Evolutionary conservation across 2,888 invertebrate genomes (phyloP), one percentile per base, ranked within the genome.

Genomic region (Lasioglossum pauxillum): DNA sequence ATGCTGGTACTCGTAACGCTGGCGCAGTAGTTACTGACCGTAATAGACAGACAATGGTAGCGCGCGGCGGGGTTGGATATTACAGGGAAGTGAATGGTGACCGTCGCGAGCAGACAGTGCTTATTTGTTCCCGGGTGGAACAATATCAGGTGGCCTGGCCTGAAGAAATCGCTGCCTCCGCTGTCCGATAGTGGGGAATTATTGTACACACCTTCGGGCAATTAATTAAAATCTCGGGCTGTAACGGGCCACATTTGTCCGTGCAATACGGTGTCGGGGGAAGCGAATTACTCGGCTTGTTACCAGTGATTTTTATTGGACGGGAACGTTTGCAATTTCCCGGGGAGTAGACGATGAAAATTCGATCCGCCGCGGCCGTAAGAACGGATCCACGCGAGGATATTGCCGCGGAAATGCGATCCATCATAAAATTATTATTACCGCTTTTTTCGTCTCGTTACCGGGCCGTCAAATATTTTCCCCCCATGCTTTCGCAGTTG

Each of bases 21-120:
- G 72, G 75, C 53, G 74, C 86, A 76, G 83, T 88, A 90, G 89
- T 88, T 90, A 90, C 90, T 88, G 90, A 86, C 88, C 83, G 84
- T 90, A 90, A 90, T 86, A 77, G 84, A 85, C 88, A 77, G 86
- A 80, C 88, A 89, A 90, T 90, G 81, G 86, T 71, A 85, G 86
- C 53, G 60, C 53, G 60, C 73, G 82, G 77, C 81, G 69, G 75
- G 81, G 44, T 73, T 80, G 80, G 88, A 88, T 88, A 90, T 88
- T 88, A 71, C 80, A 12, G 75, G 60, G 77, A 75, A 82, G 80
- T 72, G 87, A 88, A 86, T 83, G 76, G 83, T 69, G 88, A 86
- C 60, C 75, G 86, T 86, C 89, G 80, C 49, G 75, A 79, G 46
- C 88, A 86, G 80, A 64, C 87, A 79, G 41, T 19, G 78, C 64